phyloP scores from a whole-genome alignment of 2,888 invertebrate genomes.

The Mythimna lalbum region DNA sequence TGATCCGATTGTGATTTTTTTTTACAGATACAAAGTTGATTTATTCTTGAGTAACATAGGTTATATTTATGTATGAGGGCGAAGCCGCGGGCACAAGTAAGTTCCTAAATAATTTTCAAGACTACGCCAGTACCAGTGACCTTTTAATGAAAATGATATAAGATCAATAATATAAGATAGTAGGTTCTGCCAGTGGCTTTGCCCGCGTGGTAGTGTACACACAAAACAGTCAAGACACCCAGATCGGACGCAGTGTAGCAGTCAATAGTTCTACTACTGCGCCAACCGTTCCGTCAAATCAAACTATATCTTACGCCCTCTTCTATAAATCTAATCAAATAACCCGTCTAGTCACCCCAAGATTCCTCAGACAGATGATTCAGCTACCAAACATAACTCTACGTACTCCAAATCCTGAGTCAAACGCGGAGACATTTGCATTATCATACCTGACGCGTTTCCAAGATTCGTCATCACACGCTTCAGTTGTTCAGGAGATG shows the following conservation, averaged over 20 bases:
- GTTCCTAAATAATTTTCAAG: background rate
- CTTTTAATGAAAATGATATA: background rate
- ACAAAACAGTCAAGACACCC: no score
- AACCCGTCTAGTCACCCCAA: background rate
- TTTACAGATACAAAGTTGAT: no score
- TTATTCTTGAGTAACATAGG: no score
- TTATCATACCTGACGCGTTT: conserved; percentile 66
- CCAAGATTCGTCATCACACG: conserved; percentile 69
- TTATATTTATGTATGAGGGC: no score
- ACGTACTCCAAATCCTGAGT: conserved; percentile 32
- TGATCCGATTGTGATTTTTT: no score
- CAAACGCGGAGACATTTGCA: conserved; percentile 44
- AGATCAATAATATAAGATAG: background rate
- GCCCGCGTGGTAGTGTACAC: no score
- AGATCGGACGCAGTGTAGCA: no score
- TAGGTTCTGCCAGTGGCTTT: no score
- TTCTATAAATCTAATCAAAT: background rate
- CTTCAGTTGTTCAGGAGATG: conserved; percentile 80
- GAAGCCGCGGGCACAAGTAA: no score
- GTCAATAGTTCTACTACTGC: no score
- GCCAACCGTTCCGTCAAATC: no score
- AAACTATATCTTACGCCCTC: background rate
- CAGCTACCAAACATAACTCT: conserved; percentile 16
- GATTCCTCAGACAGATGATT: conserved; percentile 16
- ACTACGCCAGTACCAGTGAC: background rate